These are phyloP conservation scores for Brachycybe producta DNA, from an alignment of 2,888 invertebrate genomes.

Conservation along the genomic window DNA sequence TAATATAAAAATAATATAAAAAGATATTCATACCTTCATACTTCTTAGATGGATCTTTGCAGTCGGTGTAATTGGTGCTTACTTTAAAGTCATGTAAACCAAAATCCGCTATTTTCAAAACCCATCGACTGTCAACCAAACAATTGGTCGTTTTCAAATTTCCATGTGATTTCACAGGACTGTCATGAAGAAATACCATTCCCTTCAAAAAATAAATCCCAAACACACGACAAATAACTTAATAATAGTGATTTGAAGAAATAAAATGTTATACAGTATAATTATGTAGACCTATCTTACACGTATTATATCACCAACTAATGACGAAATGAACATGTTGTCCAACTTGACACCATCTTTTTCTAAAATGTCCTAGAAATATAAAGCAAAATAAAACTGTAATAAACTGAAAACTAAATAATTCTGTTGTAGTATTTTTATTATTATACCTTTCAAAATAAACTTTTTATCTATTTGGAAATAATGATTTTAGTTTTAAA, in stretches of 20 bases:
- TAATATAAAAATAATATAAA: no score
- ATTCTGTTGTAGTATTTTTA: background rate
- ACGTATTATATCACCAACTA: constrained; percentile 38
- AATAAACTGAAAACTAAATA: background rate
- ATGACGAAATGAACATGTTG: constrained; percentile 38
- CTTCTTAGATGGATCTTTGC: no score
- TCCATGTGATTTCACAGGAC: constrained; percentile 67
- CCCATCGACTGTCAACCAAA: constrained; percentile 77
- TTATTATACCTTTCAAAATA: no score
- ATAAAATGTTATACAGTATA: no score
- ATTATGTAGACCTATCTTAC: constrained; percentile 26
- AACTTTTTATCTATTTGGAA: no score
- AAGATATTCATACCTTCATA: no score
- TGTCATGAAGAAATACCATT: constrained; percentile 67
- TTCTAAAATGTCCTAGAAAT: constrained; percentile 29
- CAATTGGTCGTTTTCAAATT: constrained; percentile 76
- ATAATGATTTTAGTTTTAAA: no score
- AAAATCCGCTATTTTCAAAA: constrained; percentile 68
- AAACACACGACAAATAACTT: no score
- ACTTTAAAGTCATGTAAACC: constrained; percentile 71
- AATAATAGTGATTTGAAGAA: no score
- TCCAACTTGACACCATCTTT: constrained; percentile 34
- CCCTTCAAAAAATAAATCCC: constrained; percentile 46
- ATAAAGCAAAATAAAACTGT: background rate
- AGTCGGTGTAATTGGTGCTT: no score